phyloP scores from a whole-genome alignment of 92 coral and sea anemone species.

The Plumapathes pennacea region DNA sequence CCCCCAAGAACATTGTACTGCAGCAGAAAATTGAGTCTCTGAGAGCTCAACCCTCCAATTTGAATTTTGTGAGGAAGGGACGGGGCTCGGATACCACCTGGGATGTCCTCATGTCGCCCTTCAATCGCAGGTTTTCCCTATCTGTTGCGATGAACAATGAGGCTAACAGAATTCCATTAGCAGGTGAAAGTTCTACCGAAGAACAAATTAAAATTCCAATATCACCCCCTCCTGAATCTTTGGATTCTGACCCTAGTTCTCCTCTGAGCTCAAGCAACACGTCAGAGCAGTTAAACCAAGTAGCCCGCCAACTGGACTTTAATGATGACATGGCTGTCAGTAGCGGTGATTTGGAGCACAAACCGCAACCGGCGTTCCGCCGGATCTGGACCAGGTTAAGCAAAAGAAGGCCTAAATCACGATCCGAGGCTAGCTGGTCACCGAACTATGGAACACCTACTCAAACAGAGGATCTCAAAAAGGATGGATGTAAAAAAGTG shows the following conservation, averaged over 20 bases:
- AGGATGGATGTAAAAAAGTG: neutral
- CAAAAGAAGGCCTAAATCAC: conserved; percentile 56
- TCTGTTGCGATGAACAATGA: conserved; percentile 50
- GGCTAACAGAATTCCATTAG: conserved; percentile 57
- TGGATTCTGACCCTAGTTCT: too few species aligned
- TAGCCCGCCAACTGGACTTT: conserved; percentile 54
- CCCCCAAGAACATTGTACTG: conserved; percentile 25
- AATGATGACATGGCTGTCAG: conserved; percentile 78
- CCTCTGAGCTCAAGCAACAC: too few species aligned
- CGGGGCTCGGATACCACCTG: conserved; percentile 45
- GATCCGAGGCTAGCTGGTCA: conserved; percentile 15
- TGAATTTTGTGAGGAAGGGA: conserved; percentile 68
- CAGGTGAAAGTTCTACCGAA: too few species aligned
- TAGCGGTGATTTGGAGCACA: conserved; percentile 26
- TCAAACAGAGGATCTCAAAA: conserved; percentile 15
- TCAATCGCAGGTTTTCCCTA: conserved; percentile 54
- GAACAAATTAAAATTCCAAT: too few species aligned
- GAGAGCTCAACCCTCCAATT: conserved; percentile 68
- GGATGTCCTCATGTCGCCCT: conserved; percentile 38
- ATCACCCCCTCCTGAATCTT: too few species aligned
- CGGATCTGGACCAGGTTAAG: conserved; percentile 69
- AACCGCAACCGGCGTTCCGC: conserved; percentile 56
- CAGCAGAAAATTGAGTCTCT: conserved; percentile 69
- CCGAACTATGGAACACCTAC: too few species aligned
- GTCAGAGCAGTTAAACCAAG: too few species aligned